phyloP scores from a whole-genome alignment of 2,797 vertebrate species.

The Clarias pachynema region DNA sequence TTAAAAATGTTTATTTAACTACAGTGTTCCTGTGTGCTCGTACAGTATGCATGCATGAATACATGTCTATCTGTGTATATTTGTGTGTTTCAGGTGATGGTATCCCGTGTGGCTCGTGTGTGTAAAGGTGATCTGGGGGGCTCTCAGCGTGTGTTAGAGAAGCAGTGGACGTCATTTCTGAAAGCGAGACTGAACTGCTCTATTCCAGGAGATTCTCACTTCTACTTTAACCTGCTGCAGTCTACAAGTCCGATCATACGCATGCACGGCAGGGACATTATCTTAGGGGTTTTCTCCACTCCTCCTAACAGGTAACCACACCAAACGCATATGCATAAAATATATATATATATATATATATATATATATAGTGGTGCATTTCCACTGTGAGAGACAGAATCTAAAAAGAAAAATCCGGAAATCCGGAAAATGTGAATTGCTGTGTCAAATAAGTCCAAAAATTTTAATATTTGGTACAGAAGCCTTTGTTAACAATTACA shows the following conservation, averaged over 20 bases:
- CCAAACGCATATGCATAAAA: neutral
- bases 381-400: too few relatives aligned
- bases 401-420: too few relatives aligned
- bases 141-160: constrained; percentile 92
- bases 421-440: too few relatives aligned
- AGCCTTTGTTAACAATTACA: too few relatives aligned
- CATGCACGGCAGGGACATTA: constrained; percentile 86
- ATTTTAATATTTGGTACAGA: too few relatives aligned
- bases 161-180: constrained; percentile 97
- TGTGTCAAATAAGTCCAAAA: too few relatives aligned
- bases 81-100: constrained; percentile 82
- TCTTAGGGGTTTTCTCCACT: constrained; percentile 92
- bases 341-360: too few relatives aligned
- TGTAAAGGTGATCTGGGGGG: constrained; percentile 94
- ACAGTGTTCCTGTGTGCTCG: neutral
- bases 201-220: constrained; percentile 91
- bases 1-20: neutral
- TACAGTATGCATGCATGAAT: neutral
- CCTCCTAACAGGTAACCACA: constrained; percentile 88
- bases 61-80: neutral
- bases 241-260: constrained; percentile 87
- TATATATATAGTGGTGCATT: too few relatives aligned
- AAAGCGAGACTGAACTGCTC: constrained; percentile 97
- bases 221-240: constrained; percentile 96
- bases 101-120: constrained; percentile 91